Conservation (phyloP, 2,888 invertebrate genomes). For the Proisotoma minuta region DNA sequence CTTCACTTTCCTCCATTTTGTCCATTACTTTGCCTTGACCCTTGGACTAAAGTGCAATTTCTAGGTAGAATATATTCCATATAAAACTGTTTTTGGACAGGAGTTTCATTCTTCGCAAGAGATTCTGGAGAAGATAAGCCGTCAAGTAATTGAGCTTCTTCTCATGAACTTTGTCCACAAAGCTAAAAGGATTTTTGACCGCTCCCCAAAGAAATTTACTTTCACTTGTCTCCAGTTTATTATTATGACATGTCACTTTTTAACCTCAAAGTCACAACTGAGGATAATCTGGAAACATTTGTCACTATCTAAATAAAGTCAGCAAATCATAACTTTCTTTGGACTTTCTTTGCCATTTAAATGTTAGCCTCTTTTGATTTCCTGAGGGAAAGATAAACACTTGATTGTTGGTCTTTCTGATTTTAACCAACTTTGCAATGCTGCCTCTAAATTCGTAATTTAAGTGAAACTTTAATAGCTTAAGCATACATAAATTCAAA, state of each 20-base stretch:
- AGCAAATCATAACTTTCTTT: background rate
- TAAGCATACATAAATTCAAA: too few relatives aligned
- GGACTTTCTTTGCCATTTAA: background rate
- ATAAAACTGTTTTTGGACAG: too few relatives aligned
- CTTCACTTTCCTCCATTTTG: too few relatives aligned
- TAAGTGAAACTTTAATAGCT: too few relatives aligned
- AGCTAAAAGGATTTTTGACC: background rate
- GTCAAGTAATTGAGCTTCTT: constrained; percentile 13
- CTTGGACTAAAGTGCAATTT: too few relatives aligned
- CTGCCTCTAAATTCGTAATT: background rate
- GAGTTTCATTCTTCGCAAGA: background rate
- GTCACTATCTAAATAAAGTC: constrained; percentile 2
- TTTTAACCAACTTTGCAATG: background rate
- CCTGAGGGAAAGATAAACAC: background rate
- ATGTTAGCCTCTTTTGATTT: background rate
- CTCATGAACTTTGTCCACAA: background rate
- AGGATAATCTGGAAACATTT: background rate
- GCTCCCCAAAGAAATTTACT: constrained; percentile 2
- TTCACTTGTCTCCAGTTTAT: background rate
- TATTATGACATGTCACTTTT: background rate
- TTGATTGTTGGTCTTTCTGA: background rate
- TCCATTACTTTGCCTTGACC: too few relatives aligned
- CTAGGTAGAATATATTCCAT: too few relatives aligned
- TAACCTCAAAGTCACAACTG: background rate
- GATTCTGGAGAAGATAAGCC: constrained; percentile 2